A percentile compares a stretch with the other conserved stretches of the same genome.
phyloP scores from a whole-genome alignment of 2,113 vertebrate genomes.

The Salvelinus namaycush region DNA sequence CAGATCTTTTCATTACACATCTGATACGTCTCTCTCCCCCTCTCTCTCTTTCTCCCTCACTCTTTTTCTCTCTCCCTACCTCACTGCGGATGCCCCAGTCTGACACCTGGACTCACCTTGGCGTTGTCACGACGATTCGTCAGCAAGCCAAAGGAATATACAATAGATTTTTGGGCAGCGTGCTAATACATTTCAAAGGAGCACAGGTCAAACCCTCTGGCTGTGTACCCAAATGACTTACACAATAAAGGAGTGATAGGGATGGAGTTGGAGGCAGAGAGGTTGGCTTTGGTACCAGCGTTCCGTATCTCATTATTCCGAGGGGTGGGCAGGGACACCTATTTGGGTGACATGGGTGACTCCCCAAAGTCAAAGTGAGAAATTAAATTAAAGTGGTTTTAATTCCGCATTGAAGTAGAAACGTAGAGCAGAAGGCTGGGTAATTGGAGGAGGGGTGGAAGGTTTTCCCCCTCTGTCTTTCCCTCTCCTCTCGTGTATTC shows the following conservation, averaged over 20 bases:
- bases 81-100: no score
- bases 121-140: background rate
- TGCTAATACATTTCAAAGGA: background rate
- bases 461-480: background rate
- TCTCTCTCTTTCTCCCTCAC: no score
- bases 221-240: conserved; percentile 41
- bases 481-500: conserved; percentile 1
- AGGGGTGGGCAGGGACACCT: conserved; percentile 5
- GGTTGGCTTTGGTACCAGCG: conserved; percentile 13
- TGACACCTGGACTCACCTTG: background rate
- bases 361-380: background rate
- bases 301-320: conserved; percentile 39
- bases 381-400: conserved; percentile 49
- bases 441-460: conserved; percentile 34
- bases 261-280: background rate
- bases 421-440: conserved; percentile 25
- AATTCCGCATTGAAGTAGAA: conserved; percentile 45
- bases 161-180: conserved; percentile 17
- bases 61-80: no score
- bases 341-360: conserved; percentile 7
- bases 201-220: conserved; percentile 20
- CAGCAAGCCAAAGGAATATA: background rate
- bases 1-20: conserved; percentile 10
- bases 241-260: conserved; percentile 17
- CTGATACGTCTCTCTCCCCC: conserved; percentile 4